Conservation (phyloP, 2,797 vertebrate species). For the Channallabes apus region DNA sequence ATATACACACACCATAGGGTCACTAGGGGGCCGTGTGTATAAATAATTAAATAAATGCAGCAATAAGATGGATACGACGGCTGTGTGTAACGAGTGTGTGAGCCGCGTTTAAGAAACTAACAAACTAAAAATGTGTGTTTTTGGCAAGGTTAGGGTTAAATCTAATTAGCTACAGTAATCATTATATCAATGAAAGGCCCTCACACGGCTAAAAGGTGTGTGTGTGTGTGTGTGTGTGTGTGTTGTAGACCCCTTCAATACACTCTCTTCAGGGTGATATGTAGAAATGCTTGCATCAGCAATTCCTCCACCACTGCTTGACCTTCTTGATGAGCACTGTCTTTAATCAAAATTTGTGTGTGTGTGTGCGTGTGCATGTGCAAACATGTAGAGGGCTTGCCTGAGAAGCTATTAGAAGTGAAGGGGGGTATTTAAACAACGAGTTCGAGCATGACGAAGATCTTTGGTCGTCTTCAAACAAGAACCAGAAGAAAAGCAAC, state of each 20-base stretch:
- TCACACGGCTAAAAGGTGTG: background rate
- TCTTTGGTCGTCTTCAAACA: slow-evolving; percentile 3
- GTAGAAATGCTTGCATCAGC: slow-evolving; percentile 52
- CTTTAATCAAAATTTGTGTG: slow-evolving; percentile 7
- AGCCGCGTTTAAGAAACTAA: no score
- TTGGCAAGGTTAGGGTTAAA: no score
- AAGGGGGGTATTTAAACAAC: slow-evolving; percentile 4
- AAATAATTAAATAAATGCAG: no score
- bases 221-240: background rate
- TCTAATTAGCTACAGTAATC: no score
- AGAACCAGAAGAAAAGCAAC: background rate
- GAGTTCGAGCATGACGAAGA: background rate
- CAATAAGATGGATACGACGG: no score
- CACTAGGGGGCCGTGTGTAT: no score
- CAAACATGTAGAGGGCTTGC: background rate
- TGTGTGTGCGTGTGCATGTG: background rate
- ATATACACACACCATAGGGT: no score
- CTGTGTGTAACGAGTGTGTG: no score
- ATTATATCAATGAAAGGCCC: no score
- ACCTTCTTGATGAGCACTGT: slow-evolving; percentile 36
- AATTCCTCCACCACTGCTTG: slow-evolving; percentile 38
- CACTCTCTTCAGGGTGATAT: background rate
- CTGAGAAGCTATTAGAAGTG: background rate
- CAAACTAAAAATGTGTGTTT: no score
- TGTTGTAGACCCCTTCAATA: background rate